Evolutionary conservation across 1,140 invertebrate genomes (phyloP), one percentile per base, ranked within the genome.

Genomic region (Dreissena rostriformis): DNA sequence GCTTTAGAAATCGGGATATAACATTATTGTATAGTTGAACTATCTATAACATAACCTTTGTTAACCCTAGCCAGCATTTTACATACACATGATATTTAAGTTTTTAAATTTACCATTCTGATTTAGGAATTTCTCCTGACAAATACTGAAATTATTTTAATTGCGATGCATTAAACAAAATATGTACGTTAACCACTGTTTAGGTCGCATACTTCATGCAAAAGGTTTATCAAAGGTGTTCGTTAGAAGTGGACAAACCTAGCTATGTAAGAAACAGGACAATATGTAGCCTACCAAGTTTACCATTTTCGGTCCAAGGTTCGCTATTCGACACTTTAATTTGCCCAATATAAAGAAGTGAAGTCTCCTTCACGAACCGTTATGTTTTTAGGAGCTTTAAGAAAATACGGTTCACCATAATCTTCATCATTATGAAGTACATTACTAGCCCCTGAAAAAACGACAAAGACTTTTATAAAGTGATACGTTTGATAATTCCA

Each of bases 221-320:
- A 39, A n/a, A 39, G 39, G 39, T 39, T 39, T 39, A 39, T 39
- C 39, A 39, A 39, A 39, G 39, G 39, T 8, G 39, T 4, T 61
- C 57, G 57, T 61, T 6, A 61, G 12, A 6, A 19, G 22, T 61
- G 57, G 57, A 61, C 57, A 61, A 61, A 61, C 57, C 57, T 61
- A 6, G 57, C 11, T 2, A 57, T 57, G 24, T 63, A 63, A 84
- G 28, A 71, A 65, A 84, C 74, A 72, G 71, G 39, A 85, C 84
- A 85, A 80, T 76, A 85, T 68, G 67, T 81, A 80, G 84, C 77
- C 77, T 85, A 75, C 72, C 72, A 76, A 63, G 78, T 81, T 87
- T 85, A 87, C 86, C 84, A 83, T 78, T 87, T 83, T 85, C 53
- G 86, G 79, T 61, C 86, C 86, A 49, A 87, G 84, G 51, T 84